These are phyloP conservation scores for Muscidifurax raptorellus DNA, from an alignment of 1,140 invertebrate species.

Conservation along the genomic window DNA sequence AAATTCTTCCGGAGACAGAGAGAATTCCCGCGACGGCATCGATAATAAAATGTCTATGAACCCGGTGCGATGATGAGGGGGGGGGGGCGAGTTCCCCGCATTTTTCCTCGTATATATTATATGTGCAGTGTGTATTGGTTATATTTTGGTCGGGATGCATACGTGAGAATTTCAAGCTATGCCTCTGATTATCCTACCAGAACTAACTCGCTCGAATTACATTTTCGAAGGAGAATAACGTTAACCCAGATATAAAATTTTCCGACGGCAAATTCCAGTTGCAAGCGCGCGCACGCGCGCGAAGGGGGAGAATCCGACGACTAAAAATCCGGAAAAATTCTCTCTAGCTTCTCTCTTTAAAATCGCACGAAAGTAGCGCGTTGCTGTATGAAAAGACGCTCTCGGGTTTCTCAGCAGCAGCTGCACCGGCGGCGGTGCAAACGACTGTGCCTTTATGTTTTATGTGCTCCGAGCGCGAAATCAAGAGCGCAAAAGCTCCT, in stretches of 20 bases:
- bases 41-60: slow-evolving; percentile 42
- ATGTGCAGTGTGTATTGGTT: not conserved
- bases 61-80: not conserved
- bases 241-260: too few relatives aligned
- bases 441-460: not conserved
- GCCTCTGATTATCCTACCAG: not conserved
- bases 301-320: too few relatives aligned
- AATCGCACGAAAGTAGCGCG: not conserved
- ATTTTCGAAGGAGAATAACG: too few relatives aligned
- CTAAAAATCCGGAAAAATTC: slow-evolving; percentile 4
- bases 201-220: too few relatives aligned
- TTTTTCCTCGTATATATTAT: not conserved
- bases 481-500: not conserved
- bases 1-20: slow-evolving; percentile 14
- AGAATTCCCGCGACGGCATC: not conserved
- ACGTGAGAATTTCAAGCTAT: slow-evolving; percentile 36
- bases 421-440: not conserved
- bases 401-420: not conserved
- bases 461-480: not conserved
- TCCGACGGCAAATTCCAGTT: too few relatives aligned
- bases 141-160: not conserved
- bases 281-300: too few relatives aligned
- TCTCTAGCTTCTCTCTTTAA: not conserved
- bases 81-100: not conserved
- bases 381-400: not conserved